phyloP scores from a whole-genome alignment of 2,113 vertebrate species.

The Rhagologus leucostigma region DNA sequence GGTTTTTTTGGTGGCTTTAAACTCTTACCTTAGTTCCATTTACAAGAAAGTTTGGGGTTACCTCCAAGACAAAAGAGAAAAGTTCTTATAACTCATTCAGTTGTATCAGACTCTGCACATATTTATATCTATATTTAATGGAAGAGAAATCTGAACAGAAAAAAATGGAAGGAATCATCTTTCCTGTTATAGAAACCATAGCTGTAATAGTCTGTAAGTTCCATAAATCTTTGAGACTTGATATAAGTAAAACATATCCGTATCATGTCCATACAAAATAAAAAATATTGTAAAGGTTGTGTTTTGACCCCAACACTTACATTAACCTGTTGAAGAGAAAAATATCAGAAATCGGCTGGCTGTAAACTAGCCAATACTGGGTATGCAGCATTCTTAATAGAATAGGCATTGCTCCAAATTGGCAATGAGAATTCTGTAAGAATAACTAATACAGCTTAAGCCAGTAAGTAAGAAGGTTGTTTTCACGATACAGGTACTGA shows the following conservation, averaged over 20 bases:
- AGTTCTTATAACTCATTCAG: not conserved
- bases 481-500: not conserved
- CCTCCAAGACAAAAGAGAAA: not conserved
- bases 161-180: not conserved
- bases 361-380: not conserved
- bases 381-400: not conserved
- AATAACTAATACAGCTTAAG: not conserved
- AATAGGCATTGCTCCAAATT: not conserved
- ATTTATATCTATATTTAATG: not conserved
- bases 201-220: not conserved
- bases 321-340: not conserved
- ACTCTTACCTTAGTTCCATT: not conserved
- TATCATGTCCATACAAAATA: rapidly evolving
- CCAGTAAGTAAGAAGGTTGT: not conserved
- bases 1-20: not conserved
- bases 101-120: not conserved
- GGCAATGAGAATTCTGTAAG: not conserved
- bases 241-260: not conserved
- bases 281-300: not conserved
- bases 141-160: not conserved
- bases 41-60: not conserved
- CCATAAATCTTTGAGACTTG: not conserved
- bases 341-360: not conserved
- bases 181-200: not conserved
- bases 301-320: not conserved